These are phyloP conservation scores for Acanthochromis polyacanthus DNA, from an alignment of 2,113 vertebrate genomes.

Conservation along the genomic window DNA sequence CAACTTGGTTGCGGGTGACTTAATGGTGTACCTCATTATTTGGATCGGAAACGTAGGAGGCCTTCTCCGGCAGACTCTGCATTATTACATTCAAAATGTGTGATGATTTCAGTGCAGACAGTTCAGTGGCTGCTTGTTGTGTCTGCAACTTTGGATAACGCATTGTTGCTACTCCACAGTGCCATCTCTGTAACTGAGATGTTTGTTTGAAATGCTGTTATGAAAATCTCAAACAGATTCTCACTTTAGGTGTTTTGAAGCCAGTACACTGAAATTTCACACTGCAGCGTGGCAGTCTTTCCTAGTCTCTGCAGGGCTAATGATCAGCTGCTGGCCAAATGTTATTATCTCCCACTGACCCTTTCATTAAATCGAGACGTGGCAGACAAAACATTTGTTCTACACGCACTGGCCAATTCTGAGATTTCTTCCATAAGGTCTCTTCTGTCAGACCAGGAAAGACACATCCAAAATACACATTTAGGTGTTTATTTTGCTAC, in stretches of 20 bases:
- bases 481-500: no score
- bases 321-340: constrained; percentile 42
- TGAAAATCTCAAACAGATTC: neutral
- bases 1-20: constrained; percentile 21
- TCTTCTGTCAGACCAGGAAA: no score
- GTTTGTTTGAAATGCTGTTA: neutral
- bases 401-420: no score
- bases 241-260: constrained; percentile 1
- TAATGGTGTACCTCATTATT: constrained; percentile 25
- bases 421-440: no score
- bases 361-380: constrained; percentile 31
- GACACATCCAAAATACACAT: no score
- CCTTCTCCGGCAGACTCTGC: neutral
- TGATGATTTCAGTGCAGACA: neutral
- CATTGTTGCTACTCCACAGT: neutral
- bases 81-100: neutral
- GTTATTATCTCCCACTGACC: constrained; percentile 47
- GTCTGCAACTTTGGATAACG: neutral
- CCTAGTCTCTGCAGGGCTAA: constrained; percentile 15
- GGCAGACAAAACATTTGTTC: no score
- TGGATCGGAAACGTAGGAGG: neutral
- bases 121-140: neutral
- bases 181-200: neutral
- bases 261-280: constrained; percentile 12
- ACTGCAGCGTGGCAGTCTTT: neutral